These are phyloP conservation scores for Chlorops oryzae DNA, from an alignment of 1,140 invertebrate species.

Conservation along the genomic window DNA sequence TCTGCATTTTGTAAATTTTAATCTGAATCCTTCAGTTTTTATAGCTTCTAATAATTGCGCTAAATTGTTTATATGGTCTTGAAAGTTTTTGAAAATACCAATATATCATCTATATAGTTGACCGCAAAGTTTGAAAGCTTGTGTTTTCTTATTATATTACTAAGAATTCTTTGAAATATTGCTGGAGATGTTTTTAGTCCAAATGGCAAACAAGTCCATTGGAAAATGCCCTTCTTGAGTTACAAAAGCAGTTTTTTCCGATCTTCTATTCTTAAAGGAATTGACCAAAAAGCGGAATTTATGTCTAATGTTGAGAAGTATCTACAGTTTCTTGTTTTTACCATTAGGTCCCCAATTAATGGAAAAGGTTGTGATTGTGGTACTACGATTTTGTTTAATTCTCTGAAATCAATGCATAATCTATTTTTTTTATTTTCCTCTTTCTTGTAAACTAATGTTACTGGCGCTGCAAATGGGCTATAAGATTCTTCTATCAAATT, in stretches of 20 bases:
- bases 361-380: constrained; percentile 42
- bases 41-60: too few relatives aligned
- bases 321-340: constrained; percentile 35
- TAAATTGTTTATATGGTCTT: too few relatives aligned
- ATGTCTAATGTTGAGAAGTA: constrained; percentile 42
- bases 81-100: too few relatives aligned
- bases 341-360: constrained; percentile 34
- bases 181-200: constrained; percentile 37
- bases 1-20: too few relatives aligned
- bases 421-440: constrained; percentile 34
- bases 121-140: too few relatives aligned
- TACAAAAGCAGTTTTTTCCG: constrained; percentile 44
- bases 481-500: constrained; percentile 43
- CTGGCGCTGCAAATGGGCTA: constrained; percentile 41
- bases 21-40: too few relatives aligned
- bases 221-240: constrained; percentile 40
- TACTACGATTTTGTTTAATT: constrained; percentile 41
- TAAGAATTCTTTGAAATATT: too few relatives aligned
- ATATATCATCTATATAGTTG: too few relatives aligned
- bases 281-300: constrained; percentile 47
- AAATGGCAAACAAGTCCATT: constrained; percentile 39
- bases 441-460: constrained; percentile 41
- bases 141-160: too few relatives aligned
- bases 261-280: constrained; percentile 33
- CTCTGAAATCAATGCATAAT: constrained; percentile 41